phyloP scores from a whole-genome alignment of 2,113 vertebrate species.

The Archocentrus centrarchus region DNA sequence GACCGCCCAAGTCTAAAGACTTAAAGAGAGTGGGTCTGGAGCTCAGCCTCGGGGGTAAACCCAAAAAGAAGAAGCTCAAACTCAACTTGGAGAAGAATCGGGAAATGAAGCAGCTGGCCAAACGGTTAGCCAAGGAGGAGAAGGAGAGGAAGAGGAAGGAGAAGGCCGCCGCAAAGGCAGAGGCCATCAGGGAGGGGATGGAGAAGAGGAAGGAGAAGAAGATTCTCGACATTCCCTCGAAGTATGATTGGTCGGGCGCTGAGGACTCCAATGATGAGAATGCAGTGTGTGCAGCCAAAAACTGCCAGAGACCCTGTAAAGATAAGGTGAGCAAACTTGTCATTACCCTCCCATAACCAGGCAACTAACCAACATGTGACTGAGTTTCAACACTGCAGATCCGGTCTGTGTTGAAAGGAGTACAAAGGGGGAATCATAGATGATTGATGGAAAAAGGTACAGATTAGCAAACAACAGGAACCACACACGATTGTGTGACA shows the following conservation, averaged over 20 bases:
- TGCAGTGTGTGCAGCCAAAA: constrained; percentile 94
- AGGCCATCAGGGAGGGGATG: constrained; percentile 87
- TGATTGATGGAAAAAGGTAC: constrained; percentile 43
- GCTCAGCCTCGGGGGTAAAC: constrained; percentile 86
- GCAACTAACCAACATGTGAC: neutral
- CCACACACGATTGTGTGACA: constrained; percentile 26
- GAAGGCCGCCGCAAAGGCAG: constrained; percentile 89
- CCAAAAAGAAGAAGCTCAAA: constrained; percentile 98
- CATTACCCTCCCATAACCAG: neutral
- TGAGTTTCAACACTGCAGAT: neutral
- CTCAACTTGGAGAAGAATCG: constrained; percentile 92
- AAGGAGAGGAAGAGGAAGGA: constrained; percentile 95
- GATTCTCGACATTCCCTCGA: constrained; percentile 96
- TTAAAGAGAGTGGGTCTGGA: constrained; percentile 88
- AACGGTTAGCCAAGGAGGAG: constrained; percentile 94
- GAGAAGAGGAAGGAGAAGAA: constrained; percentile 97
- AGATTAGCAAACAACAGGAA: constrained; percentile 55
- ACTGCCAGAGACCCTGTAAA: constrained; percentile 97
- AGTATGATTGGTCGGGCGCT: constrained; percentile 98
- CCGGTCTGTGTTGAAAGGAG: neutral
- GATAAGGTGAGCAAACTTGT: constrained; percentile 89
- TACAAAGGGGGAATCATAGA: constrained; percentile 29
- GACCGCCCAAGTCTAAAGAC: constrained; percentile 89
- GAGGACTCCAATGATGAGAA: constrained; percentile 98
- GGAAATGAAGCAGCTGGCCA: constrained; percentile 95